Percentiles rank a stretch among this genome's conserved stretches.
phyloP scores from a whole-genome alignment of 2,888 invertebrate genomes.

The Chloroclystis v-ata region DNA sequence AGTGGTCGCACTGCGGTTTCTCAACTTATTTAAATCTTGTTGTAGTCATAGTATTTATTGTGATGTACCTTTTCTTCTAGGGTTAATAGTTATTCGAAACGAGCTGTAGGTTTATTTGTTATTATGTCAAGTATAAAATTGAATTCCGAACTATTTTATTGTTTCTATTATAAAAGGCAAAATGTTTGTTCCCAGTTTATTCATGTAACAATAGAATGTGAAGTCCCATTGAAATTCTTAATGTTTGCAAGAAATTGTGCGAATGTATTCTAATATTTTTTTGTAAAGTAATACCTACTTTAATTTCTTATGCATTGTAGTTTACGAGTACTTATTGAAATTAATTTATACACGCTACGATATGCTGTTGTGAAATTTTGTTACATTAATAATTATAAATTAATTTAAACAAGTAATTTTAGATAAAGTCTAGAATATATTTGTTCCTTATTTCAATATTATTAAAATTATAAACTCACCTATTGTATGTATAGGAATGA shows the following conservation, averaged over 20 bases:
- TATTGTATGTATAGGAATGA: conserved; percentile 30
- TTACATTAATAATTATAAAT: conserved; percentile 40
- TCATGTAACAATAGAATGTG: conserved; percentile 55
- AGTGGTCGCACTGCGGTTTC: conserved; percentile 20
- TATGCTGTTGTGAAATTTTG: conserved; percentile 43
- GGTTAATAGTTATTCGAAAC: conserved; percentile 43
- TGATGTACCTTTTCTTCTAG: conserved; percentile 62
- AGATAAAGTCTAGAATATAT: conserved; percentile 39
- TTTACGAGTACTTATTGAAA: conserved; percentile 58
- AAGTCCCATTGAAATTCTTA: conserved; percentile 55
- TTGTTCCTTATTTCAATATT: conserved; percentile 33
- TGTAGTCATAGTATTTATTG: conserved; percentile 71
- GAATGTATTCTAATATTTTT: conserved; percentile 54
- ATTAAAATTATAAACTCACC: conserved; percentile 29
- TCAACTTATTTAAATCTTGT: conserved; percentile 35
- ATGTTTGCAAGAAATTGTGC: conserved; percentile 56
- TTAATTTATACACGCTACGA: conserved; percentile 44
- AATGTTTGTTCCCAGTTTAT: no score
- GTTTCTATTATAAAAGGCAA: conserved; percentile 29
- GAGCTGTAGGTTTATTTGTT: conserved; percentile 42
- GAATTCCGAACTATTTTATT: conserved; percentile 25
- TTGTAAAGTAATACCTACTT: conserved; percentile 55
- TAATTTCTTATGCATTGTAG: conserved; percentile 45
- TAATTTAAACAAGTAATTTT: conserved; percentile 52
- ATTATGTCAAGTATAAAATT: conserved; percentile 36